Conservation (phyloP, 30 jellyfish, hydroid and myxozoan genomes). For the Morbakka virulenta region DNA sequence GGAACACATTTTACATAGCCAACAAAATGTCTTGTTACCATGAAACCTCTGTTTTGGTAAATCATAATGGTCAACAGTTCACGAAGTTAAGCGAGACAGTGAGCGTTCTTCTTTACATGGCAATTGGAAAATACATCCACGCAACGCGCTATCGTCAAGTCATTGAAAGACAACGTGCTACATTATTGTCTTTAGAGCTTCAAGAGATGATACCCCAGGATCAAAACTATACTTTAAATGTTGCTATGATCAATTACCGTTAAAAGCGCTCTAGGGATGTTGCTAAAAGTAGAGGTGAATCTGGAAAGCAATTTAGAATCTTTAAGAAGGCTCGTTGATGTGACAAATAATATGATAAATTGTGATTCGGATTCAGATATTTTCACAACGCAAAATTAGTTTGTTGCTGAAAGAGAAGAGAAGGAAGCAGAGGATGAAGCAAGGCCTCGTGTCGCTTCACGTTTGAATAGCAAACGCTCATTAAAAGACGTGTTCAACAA, state of each 20-base stretch:
- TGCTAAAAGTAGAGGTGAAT: background rate
- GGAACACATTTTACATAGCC: too few species aligned
- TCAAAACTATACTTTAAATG: background rate
- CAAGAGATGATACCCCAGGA: too few species aligned
- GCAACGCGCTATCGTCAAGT: constrained; percentile 4
- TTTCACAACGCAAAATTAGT: too few species aligned
- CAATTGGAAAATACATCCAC: constrained; percentile 5
- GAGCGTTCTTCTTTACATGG: background rate
- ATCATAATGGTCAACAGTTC: background rate
- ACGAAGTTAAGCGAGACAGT: background rate
- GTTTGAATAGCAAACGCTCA: too few species aligned
- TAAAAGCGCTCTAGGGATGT: background rate
- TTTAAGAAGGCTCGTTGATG: too few species aligned
- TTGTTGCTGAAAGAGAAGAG: too few species aligned
- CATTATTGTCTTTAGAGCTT: background rate
- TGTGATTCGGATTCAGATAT: too few species aligned
- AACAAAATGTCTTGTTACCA: too few species aligned
- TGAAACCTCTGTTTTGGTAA: background rate
- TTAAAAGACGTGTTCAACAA: background rate
- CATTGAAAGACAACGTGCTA: background rate
- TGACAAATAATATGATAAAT: too few species aligned
- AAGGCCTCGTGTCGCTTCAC: too few species aligned
- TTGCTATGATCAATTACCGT: background rate
- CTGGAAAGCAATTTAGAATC: background rate
- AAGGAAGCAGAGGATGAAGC: too few species aligned